A percentile compares a stretch with the other conserved stretches of the same genome.
phyloP scores from a whole-genome alignment of 1,140 invertebrate species.

The Hydropsyche tenuis region DNA sequence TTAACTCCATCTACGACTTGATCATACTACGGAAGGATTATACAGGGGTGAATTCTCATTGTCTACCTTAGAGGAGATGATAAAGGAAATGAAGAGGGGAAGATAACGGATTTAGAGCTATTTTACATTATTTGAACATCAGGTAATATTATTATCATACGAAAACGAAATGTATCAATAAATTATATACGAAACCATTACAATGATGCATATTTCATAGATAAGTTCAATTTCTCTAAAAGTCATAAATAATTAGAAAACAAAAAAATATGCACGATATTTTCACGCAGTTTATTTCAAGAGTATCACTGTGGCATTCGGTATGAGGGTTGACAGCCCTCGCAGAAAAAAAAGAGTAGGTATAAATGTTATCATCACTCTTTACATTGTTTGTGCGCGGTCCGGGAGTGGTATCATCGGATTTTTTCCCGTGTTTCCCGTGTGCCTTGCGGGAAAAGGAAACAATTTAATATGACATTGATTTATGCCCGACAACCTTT shows the following conservation, averaged over 20 bases:
- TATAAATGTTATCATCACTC: constrained; percentile 26
- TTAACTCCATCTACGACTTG: no score
- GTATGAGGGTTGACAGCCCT: background rate
- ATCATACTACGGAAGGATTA: no score
- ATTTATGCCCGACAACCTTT: constrained; percentile 37
- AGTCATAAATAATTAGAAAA: background rate
- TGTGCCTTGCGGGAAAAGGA: constrained; percentile 21
- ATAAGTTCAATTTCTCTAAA: no score
- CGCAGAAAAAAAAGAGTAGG: background rate
- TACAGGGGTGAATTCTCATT: no score
- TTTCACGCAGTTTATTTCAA: background rate
- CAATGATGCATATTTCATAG: no score
- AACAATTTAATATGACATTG: constrained; percentile 34
- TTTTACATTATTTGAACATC: no score
- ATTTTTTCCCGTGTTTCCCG: constrained; percentile 25
- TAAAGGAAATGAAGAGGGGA: no score
- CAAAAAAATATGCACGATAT: background rate
- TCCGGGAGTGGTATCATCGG: constrained; percentile 26
- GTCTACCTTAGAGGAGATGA: no score
- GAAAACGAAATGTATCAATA: no score
- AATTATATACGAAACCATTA: no score
- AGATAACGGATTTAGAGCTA: no score
- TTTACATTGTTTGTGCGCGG: constrained; percentile 23
- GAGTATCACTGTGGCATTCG: background rate
- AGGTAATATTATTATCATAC: no score